Conservation (phyloP, 2,888 invertebrate genomes). For the Argyra leucocephala region DNA sequence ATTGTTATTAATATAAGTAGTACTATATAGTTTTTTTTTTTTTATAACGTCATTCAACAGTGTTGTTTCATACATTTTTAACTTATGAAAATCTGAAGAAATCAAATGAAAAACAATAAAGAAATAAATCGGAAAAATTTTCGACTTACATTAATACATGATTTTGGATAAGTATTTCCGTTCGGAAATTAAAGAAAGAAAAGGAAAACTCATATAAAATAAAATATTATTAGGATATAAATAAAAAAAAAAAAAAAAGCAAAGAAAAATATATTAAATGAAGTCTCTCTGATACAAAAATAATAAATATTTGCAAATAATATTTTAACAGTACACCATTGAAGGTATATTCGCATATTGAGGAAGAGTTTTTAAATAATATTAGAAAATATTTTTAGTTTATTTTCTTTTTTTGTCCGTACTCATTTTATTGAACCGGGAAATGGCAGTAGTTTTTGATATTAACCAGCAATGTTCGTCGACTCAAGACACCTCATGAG, state of each 20-base stretch:
- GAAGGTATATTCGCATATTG: too few species aligned
- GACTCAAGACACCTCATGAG: too few species aligned
- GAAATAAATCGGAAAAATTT: not conserved
- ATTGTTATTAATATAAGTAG: not conserved
- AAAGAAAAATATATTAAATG: not conserved
- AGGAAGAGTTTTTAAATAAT: too few species aligned
- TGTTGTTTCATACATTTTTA: not conserved
- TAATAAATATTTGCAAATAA: too few species aligned
- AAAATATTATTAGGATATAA: constrained; percentile 4
- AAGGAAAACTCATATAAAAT: not conserved
- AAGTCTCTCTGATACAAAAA: too few species aligned
- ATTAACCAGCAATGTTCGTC: too few species aligned
- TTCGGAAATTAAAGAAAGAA: constrained; percentile 4
- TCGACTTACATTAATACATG: not conserved
- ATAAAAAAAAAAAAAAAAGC: not conserved
- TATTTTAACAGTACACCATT: too few species aligned
- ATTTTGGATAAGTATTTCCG: constrained; percentile 1
- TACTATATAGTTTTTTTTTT: not conserved
- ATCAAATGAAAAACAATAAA: too few species aligned
- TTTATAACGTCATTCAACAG: not conserved
- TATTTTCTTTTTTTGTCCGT: too few species aligned
- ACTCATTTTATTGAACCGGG: too few species aligned
- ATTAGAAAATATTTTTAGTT: too few species aligned
- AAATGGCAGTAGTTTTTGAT: too few species aligned
- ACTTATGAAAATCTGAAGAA: not conserved